Percentiles rank a stretch among this genome's conserved stretches.
These are phyloP conservation scores for Parus major DNA, from an alignment of 2,113 vertebrate genomes.

Conservation along the genomic window DNA sequence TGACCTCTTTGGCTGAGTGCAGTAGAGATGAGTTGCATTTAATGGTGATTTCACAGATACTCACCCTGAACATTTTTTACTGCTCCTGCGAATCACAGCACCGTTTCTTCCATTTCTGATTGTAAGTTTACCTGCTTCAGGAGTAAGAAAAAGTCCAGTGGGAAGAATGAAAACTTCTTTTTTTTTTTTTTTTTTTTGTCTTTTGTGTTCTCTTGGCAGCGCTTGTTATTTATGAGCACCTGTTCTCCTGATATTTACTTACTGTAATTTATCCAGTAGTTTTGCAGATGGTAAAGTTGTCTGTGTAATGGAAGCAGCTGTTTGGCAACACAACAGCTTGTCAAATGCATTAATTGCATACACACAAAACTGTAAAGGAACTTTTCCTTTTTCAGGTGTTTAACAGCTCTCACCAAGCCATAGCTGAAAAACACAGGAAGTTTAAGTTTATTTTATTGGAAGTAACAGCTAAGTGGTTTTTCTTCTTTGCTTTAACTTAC, in stretches of 20 bases:
- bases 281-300: conserved; percentile 60
- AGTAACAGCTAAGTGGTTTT: background rate
- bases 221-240: conserved; percentile 53
- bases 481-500: background rate
- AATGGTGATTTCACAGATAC: background rate
- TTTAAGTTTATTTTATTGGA: background rate
- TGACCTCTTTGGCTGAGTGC: background rate
- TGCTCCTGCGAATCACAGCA: background rate
- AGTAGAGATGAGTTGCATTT: background rate
- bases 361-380: conserved; percentile 28
- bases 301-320: conserved; percentile 56
- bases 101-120: background rate
- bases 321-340: conserved; percentile 57
- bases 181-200: no score
- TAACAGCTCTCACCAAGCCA: background rate
- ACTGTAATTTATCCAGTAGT: conserved; percentile 42
- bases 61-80: background rate
- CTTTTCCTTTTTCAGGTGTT: conserved; percentile 48
- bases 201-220: background rate
- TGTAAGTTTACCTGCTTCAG: background rate
- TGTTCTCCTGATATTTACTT: conserved; percentile 66
- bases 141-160: background rate
- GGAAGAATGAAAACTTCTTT: background rate
- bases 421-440: background rate
- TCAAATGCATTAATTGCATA: conserved; percentile 47